Conservation (phyloP, 2,797 vertebrate species). For the Spinus olivaceus region DNA sequence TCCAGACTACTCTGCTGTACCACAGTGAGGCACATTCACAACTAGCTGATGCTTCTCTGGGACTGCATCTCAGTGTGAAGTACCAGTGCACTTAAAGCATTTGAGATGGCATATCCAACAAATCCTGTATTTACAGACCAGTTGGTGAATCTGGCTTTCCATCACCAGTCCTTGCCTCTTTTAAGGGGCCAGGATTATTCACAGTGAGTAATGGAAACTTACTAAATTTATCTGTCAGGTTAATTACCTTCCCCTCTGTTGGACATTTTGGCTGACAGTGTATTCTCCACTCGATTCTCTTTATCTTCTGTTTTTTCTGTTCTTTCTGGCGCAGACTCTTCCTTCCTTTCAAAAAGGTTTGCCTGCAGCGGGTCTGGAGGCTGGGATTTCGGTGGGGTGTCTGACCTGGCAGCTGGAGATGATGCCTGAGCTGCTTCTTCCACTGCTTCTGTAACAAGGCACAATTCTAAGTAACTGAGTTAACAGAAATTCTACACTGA, state of each 20-base stretch:
- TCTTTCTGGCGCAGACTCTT: conserved; percentile 68
- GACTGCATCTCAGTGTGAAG: fast-evolving
- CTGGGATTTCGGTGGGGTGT: conserved; percentile 70
- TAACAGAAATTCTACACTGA: not conserved
- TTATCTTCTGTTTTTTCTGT: conserved; percentile 72
- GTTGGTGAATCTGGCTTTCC: not conserved
- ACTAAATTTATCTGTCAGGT: not conserved
- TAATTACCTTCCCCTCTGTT: conserved; percentile 73
- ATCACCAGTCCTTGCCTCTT: not conserved
- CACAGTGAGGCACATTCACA: not conserved
- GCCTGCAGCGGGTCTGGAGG: conserved; percentile 61
- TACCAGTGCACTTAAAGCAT: not conserved
- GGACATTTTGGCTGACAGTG: conserved; percentile 61
- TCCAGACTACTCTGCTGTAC: not conserved
- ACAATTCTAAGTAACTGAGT: conserved; percentile 6
- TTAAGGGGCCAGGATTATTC: not conserved
- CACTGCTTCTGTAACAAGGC: conserved; percentile 71
- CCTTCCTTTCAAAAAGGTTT: conserved; percentile 70
- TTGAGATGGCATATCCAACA: not conserved
- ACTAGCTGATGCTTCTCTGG: not conserved
- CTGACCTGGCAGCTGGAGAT: conserved; percentile 64
- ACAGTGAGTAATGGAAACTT: not conserved
- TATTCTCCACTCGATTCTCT: conserved; percentile 61
- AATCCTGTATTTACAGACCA: not conserved
- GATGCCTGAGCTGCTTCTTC: conserved; percentile 69